Evolutionary conservation across 2,113 vertebrate species (phyloP).

Genomic region (Polyodon spathula): DNA sequence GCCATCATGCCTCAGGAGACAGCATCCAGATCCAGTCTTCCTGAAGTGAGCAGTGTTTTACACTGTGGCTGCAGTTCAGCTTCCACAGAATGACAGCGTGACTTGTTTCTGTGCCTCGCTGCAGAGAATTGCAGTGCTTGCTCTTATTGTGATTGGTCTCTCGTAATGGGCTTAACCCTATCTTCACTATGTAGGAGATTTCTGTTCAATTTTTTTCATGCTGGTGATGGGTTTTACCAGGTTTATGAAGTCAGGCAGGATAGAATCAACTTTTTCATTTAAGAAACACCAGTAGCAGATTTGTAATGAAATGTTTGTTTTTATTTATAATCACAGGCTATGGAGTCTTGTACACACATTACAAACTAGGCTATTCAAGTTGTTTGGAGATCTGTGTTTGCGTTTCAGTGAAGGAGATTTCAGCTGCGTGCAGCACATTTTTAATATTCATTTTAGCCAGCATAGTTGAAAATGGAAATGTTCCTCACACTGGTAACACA

Average conservation of each 20-base stretch:
- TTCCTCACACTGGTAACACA: no score
- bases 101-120: slow-evolving; percentile 65
- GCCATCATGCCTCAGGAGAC: slow-evolving; percentile 63
- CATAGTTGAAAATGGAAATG: neutral
- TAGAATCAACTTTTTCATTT: neutral
- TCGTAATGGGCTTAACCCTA: slow-evolving; percentile 59
- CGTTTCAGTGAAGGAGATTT: neutral
- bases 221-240: neutral
- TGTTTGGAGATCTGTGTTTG: neutral
- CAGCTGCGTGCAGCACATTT: neutral
- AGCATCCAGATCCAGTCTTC: slow-evolving; percentile 48
- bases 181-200: slow-evolving; percentile 32
- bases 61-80: slow-evolving; percentile 57
- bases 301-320: no score
- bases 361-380: neutral
- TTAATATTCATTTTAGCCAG: neutral
- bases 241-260: neutral
- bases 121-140: slow-evolving; percentile 75
- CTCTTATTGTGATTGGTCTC: slow-evolving; percentile 76
- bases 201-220: no score
- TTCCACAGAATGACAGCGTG: slow-evolving; percentile 72
- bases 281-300: neutral
- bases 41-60: slow-evolving; percentile 49
- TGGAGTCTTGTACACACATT: neutral
- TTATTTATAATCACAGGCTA: no score